Conservation (phyloP, 1,140 invertebrate genomes). For the Apis florea region DNA sequence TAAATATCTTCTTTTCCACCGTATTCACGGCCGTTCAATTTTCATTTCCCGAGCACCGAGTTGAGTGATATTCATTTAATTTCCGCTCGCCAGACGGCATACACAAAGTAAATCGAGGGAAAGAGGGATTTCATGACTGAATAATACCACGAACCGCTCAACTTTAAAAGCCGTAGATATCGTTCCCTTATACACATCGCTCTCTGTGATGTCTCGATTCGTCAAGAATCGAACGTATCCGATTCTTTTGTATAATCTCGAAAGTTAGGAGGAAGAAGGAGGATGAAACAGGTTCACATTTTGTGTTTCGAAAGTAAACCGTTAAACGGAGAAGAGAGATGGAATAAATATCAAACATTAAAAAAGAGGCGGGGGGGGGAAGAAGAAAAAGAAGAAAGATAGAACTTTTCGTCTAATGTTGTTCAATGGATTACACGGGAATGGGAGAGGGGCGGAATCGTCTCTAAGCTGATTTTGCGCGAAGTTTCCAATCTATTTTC, state of each 20-base stretch:
- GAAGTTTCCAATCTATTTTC: slow-evolving; percentile 32
- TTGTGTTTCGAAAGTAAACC: not conserved
- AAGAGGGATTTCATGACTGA: not conserved
- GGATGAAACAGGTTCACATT: not conserved
- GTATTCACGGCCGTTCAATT: slow-evolving; percentile 55
- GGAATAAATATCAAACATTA: slow-evolving; percentile 20
- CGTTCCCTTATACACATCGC: not conserved
- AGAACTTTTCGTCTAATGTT: slow-evolving; percentile 23
- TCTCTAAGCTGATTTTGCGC: not conserved
- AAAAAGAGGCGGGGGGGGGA: not conserved
- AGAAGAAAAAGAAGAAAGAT: not conserved
- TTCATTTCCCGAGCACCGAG: slow-evolving; percentile 64
- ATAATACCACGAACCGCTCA: not conserved
- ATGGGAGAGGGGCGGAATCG: not conserved
- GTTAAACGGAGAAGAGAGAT: not conserved
- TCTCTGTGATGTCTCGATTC: not conserved
- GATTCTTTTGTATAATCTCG: not conserved
- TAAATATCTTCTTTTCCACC: not conserved
- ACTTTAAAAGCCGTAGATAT: not conserved
- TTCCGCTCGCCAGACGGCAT: slow-evolving; percentile 58
- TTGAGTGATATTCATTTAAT: slow-evolving; percentile 67
- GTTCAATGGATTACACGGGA: slow-evolving; percentile 26
- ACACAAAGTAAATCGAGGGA: slow-evolving; percentile 8
- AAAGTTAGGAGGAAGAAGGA: not conserved
- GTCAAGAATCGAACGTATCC: not conserved